Percentiles rank a stretch among this genome's conserved stretches.
These are phyloP conservation scores for Episyrphus balteatus DNA, from an alignment of 1,140 invertebrate species.

Conservation along the genomic window DNA sequence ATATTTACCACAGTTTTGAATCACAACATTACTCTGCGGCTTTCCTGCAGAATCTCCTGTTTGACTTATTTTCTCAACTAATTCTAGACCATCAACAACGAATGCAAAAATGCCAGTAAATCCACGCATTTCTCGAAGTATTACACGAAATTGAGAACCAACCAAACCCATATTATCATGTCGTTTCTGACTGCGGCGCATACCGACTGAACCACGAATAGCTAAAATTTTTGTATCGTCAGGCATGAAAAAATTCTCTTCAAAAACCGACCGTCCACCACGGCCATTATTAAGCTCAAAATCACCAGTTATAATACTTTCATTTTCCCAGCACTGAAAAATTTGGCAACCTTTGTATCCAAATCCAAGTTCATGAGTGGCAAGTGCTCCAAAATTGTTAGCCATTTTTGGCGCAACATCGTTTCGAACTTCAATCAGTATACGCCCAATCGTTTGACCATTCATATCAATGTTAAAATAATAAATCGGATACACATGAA, in stretches of 20 bases:
- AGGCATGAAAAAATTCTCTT: slow-evolving; percentile 67
- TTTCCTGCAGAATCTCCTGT: slow-evolving; percentile 65
- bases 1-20: slow-evolving; percentile 65
- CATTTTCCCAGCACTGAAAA: slow-evolving; percentile 72
- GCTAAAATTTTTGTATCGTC: slow-evolving; percentile 70
- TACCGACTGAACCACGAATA: slow-evolving; percentile 64
- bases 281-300: slow-evolving; percentile 72
- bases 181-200: slow-evolving; percentile 68
- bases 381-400: slow-evolving; percentile 74
- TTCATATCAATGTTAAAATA: slow-evolving; percentile 69
- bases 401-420: slow-evolving; percentile 83
- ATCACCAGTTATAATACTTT: slow-evolving; percentile 69
- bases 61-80: slow-evolving; percentile 68
- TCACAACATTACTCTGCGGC: slow-evolving; percentile 60
- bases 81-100: slow-evolving; percentile 67
- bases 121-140: slow-evolving; percentile 65
- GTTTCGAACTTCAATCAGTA: slow-evolving; percentile 72
- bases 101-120: slow-evolving; percentile 76
- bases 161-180: slow-evolving; percentile 71
- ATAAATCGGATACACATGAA: slow-evolving; percentile 55
- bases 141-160: slow-evolving; percentile 72
- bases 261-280: slow-evolving; percentile 64
- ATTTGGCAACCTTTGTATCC: slow-evolving; percentile 69
- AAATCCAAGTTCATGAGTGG: slow-evolving; percentile 66
- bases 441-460: slow-evolving; percentile 54